Evolutionary conservation across 2,797 vertebrate genomes (phyloP), one percentile per base, ranked within the genome.

Genomic region (Brotula barbata): DNA sequence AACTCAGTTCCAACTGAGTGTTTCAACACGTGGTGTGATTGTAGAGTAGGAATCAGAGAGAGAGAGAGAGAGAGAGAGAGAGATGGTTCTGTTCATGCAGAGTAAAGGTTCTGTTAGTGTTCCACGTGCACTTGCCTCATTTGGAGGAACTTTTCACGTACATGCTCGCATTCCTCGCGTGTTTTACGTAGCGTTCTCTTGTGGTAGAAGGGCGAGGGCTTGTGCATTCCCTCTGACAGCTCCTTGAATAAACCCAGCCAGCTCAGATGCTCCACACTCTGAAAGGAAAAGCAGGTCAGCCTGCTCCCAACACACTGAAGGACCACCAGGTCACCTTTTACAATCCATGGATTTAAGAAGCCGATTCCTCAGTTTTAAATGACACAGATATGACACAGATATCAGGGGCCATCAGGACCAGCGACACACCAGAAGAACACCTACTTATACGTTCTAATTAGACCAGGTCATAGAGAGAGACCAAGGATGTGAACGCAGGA

Each of bases 161-260:
- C 90, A 0, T 82, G 91, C 52, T 91, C 91, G 42, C 90, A 92
- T 80, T 93, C 92, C 55, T 90, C 90, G 39, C 73, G 82, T 48
- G 90, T 91, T 65, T 91, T 93, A 15, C 66, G 84, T 36, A 92
- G 80, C 0, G 89, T 77, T 68, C 88, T 87, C 75, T 92, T 91
- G 80, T 92, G 92, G 79, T 92, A 92, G 72, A 93, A 93, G 0
- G 91, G 91, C 0, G 91, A 92, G 1, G 91, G 91, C 51, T 93
- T 91, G 65, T 88, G 86, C 0, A 85, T 87, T 46, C 86, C 83
- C 43, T 89, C 90, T 1, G 91, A 90, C 54, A 92, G 83, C 44
- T 92, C 88, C 72, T 93, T 93, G 63, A 91, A 93, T 43, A 93
- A 49, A 3, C 92, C 92, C 40, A 92, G 80, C 92, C 91, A 93